A percentile compares a stretch with the other conserved stretches of the same genome.
These are phyloP conservation scores for Caligus rogercresseyi DNA, from an alignment of 1,140 invertebrate genomes.

Conservation along the genomic window DNA sequence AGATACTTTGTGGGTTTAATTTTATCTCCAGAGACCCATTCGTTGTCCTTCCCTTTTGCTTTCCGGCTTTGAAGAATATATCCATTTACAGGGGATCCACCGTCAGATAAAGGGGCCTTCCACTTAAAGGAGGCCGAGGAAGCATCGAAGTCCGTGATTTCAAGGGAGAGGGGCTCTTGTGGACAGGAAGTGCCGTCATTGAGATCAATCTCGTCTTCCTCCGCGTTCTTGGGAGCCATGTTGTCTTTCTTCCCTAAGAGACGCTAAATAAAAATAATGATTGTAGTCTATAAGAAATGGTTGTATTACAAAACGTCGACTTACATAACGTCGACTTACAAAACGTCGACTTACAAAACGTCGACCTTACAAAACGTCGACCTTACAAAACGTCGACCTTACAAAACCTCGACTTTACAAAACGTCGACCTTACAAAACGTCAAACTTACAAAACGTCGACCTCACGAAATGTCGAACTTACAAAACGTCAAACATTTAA, in stretches of 20 bases:
- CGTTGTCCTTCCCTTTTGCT: constrained; percentile 48
- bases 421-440: too few relatives aligned
- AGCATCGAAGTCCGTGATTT: constrained; percentile 13
- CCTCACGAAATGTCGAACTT: too few relatives aligned
- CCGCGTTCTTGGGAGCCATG: background rate
- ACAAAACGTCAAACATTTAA: too few relatives aligned
- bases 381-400: too few relatives aligned
- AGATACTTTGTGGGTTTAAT: constrained; percentile 47
- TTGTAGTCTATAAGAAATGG: too few relatives aligned
- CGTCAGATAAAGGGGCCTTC: constrained; percentile 85
- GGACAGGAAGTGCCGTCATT: background rate
- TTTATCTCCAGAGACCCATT: constrained; percentile 50
- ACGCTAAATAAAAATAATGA: too few relatives aligned
- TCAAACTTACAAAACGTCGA: too few relatives aligned
- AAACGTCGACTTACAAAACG: too few relatives aligned
- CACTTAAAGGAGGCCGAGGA: constrained; percentile 35
- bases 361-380: too few relatives aligned
- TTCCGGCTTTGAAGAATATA: constrained; percentile 83
- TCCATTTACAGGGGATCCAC: constrained; percentile 80
- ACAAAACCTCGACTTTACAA: too few relatives aligned
- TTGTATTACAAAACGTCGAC: too few relatives aligned
- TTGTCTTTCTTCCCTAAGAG: background rate
- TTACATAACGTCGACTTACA: too few relatives aligned
- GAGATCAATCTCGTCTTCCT: constrained; percentile 10
- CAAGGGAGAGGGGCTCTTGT: background rate